These are phyloP conservation scores for Bufo gargarizans DNA, from an alignment of 2,113 vertebrate species.

Conservation along the genomic window DNA sequence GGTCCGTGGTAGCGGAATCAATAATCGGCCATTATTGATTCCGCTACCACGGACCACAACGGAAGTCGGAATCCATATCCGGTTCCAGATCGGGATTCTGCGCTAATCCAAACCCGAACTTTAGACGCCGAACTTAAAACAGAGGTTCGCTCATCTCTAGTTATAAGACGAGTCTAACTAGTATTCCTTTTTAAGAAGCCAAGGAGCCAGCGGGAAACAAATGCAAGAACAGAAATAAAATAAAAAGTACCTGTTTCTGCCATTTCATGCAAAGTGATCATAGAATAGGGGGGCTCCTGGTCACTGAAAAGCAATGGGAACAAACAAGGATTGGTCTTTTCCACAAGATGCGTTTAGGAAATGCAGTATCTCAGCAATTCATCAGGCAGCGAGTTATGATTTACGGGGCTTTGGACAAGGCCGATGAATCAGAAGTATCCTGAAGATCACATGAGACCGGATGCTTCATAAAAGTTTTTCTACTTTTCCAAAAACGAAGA, in stretches of 20 bases:
- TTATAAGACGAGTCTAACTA: neutral
- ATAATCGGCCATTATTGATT: too few species aligned
- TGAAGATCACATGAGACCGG: neutral
- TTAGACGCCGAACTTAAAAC: too few species aligned
- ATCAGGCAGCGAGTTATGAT: neutral
- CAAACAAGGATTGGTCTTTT: neutral
- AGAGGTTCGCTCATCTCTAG: neutral
- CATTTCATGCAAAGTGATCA: constrained; percentile 99
- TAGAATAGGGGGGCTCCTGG: constrained; percentile 98
- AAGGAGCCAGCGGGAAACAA: neutral
- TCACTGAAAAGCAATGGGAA: constrained; percentile 83
- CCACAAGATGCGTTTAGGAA: neutral
- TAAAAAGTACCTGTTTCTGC: constrained; percentile 91
- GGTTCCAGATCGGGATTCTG: too few species aligned
- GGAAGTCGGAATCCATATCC: too few species aligned
- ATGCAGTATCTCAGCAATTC: neutral
- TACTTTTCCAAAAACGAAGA: neutral
- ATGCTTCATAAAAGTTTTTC: neutral
- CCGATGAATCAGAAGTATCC: neutral
- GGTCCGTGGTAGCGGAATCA: too few species aligned
- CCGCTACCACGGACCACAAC: too few species aligned
- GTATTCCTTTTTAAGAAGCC: neutral
- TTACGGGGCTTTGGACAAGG: too few species aligned
- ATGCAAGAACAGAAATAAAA: neutral
- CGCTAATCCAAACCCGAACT: too few species aligned